Conservation (phyloP, 2,113 vertebrate genomes). For the Phyllostomus hastatus region DNA sequence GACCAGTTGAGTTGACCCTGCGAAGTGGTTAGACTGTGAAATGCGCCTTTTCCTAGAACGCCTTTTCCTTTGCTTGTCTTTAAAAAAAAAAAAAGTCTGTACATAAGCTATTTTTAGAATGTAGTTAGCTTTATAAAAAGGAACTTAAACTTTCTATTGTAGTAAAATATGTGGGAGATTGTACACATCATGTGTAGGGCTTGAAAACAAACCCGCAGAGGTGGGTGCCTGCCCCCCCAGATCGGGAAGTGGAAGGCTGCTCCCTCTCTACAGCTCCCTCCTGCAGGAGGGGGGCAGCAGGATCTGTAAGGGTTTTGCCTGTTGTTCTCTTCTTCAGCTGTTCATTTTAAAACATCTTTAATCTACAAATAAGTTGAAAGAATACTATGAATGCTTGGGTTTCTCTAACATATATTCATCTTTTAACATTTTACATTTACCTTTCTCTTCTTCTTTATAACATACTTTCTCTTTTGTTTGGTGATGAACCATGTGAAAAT, state of each 20-base stretch:
- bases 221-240: neutral
- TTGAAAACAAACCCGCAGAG: neutral
- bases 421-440: slow-evolving; percentile 35
- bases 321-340: neutral
- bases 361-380: slow-evolving; percentile 4
- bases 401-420: neutral
- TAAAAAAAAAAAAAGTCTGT: neutral
- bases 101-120: neutral
- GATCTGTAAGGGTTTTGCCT: neutral
- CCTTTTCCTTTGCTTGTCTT: neutral
- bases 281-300: neutral
- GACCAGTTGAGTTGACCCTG: neutral
- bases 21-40: neutral
- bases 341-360: slow-evolving; percentile 14
- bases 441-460: neutral
- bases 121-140: neutral
- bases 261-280: neutral
- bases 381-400: neutral
- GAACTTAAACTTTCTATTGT: neutral
- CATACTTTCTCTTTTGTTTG: neutral
- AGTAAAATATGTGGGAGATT: neutral
- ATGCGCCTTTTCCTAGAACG: too few relatives aligned
- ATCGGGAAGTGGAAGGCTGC: neutral
- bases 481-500: neutral
- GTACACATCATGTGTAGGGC: neutral